Percentiles rank a stretch among this genome's conserved stretches.
These are phyloP conservation scores for Sesamia nonagrioides DNA, from an alignment of 1,140 invertebrate species.

Conservation along the genomic window DNA sequence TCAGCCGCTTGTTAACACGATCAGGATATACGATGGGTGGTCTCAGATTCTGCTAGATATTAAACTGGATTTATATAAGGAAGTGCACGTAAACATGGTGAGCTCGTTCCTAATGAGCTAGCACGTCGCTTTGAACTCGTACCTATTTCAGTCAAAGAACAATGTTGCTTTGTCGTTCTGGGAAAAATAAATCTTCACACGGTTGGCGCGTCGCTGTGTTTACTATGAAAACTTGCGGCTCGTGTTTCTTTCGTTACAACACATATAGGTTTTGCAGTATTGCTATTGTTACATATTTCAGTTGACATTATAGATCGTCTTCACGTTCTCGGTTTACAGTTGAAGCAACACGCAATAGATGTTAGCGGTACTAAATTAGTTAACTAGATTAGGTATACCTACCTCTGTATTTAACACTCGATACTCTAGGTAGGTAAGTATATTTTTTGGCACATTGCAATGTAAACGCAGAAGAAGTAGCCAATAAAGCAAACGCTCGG, in stretches of 20 bases:
- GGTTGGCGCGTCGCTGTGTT: conserved; percentile 58
- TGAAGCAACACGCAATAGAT: conserved; percentile 37
- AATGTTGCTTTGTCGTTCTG: conserved; percentile 70
- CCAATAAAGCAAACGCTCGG: conserved; percentile 43
- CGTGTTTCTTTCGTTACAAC: conserved; percentile 59
- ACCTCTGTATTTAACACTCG: not conserved
- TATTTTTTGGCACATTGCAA: conserved; percentile 41
- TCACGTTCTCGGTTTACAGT: conserved; percentile 48
- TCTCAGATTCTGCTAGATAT: conserved; percentile 20
- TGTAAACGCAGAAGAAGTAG: conserved; percentile 28
- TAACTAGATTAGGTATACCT: no score
- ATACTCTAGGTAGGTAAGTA: not conserved
- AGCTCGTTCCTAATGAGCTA: conserved; percentile 69
- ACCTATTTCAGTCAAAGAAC: conserved; percentile 69
- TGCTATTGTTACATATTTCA: conserved; percentile 54
- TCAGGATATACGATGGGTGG: conserved; percentile 37
- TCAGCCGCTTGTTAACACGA: conserved; percentile 16
- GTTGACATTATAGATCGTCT: conserved; percentile 47
- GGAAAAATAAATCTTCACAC: conserved; percentile 75
- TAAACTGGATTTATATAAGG: conserved; percentile 44
- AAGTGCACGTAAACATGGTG: conserved; percentile 62
- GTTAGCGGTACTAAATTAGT: conserved; percentile 27
- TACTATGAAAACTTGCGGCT: conserved; percentile 65
- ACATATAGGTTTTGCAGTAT: conserved; percentile 50
- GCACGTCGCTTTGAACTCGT: conserved; percentile 69